Evolutionary conservation across 2,113 vertebrate species (phyloP), one percentile per base, ranked within the genome.

Genomic region (Cavia aperea): DNA sequence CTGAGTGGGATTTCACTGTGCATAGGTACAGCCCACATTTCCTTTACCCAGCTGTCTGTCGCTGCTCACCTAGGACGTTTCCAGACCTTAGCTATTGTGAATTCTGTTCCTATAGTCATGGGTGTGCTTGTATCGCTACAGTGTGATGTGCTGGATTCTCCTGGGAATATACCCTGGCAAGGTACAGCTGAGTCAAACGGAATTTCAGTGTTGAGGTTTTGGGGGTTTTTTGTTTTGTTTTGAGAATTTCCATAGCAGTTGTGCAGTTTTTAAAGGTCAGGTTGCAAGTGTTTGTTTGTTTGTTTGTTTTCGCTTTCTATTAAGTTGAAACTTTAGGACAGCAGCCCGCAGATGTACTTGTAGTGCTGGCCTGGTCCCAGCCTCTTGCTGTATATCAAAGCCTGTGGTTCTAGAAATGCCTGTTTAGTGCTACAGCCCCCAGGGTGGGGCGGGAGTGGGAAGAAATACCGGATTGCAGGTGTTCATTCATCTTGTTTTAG

Each of bases 301-400:
- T 65, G 58, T 36, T 58, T 60, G 9, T 16, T 58, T 19, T 21
- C 15, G 24, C 1, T 39, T 58, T 81, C 15, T 85, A 7, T 46
- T 70, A 88, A 23, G 49, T 81, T 36, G 43, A 79, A 73, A 88
- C 93, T 21, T 86, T 86, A 93, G 56, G 49, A 90, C 88, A 62
- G 21, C 21, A 36, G 14, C 49, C 4, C 6, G 8, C 15, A 78
- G 18, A 46, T 13, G 1, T 65, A 15, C n/a, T 91, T 73, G 43
- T 7, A 13, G 26, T 16, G 9, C 79, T 77, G 6, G 75, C 23
- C 15, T 10, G 63, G 16, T n/a, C 6, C 36, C 43, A 31, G 15
- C 3, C 46, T 21, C 6, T 63, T 24, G 31, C 66, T 68, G 58
- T 49, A 36, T 12, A 15, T 79, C 58, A 56, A 46, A 56, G 6